Percentiles rank a stretch among this genome's conserved stretches.
Conservation (phyloP, 2,113 vertebrate species). For the Genyomyrus donnyi region DNA sequence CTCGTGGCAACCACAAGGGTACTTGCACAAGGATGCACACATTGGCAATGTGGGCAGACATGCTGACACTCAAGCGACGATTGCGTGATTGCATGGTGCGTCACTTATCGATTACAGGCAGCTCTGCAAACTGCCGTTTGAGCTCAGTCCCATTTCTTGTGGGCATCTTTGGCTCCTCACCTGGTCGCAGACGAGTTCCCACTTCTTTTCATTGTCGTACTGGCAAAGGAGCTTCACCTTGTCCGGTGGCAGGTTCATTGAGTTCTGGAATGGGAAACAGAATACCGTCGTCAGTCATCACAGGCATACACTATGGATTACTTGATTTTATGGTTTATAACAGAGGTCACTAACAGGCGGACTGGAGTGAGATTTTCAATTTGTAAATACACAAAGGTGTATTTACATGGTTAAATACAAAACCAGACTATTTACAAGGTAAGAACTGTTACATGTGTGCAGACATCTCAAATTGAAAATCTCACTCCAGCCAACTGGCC, state of each 20-base stretch:
- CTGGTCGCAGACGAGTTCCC: slow-evolving; percentile 93
- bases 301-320: background rate
- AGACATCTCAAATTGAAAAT: no score
- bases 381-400: no score
- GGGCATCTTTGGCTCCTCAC: slow-evolving; percentile 45
- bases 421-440: no score
- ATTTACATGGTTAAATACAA: no score
- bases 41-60: background rate
- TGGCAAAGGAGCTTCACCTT: slow-evolving; percentile 84
- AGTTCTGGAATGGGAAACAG: slow-evolving; percentile 59
- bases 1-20: background rate
- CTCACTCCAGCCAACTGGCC: no score
- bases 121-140: background rate
- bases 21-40: background rate
- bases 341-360: no score
- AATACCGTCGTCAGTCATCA: background rate
- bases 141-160: background rate
- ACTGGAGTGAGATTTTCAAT: no score
- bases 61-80: background rate
- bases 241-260: slow-evolving; percentile 92
- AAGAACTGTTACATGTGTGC: no score
- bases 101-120: background rate
- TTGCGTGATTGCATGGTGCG: background rate
- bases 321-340: background rate
- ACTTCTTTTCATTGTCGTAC: slow-evolving; percentile 94